Base-by-base conservation (phyloP, 2,797 vertebrate genomes). In the Typhlichthys eigenmanni region DNA sequence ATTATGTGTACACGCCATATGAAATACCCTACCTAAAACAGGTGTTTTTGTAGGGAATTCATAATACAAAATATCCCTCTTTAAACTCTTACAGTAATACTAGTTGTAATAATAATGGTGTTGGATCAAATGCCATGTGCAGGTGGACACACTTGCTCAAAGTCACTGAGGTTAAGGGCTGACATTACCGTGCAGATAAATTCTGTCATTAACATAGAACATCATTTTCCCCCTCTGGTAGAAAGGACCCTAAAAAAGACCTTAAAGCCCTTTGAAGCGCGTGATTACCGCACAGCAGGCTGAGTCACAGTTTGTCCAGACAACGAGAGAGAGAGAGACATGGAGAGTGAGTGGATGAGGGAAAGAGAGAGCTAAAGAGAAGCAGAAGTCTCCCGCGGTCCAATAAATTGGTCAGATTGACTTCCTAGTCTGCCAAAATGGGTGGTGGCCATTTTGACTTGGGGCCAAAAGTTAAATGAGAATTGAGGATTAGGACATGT, bases 351-450 rank as follows among this genome's bases (percentile, higher is more conserved):
- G 16, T 19, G 48, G 24, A 51, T 46, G 24, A 17, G 3, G 16
- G 11, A 38, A 47, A 50, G 47, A 61, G 53, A 46, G 46, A 17
- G 62, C 59, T 58, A 13, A 61, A 50, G 60, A 47, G 54, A 62
- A 85, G 80, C 80, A 82, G 85, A 86, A 81, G 84, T 84, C 84
- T 86, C 84, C 66, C 29, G 72, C 85, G 84, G 88, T 80, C 86
- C 87, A 70, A 74, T 78, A 86, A 89, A 90, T 84, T 87, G 85
- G 85, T 82, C 85, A 82, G 76, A 87, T 85, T 80, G 78, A 83
- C 81, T 85, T 64, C 68, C 77, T 66, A 55, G 68, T 72, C 71
- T 84, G 82, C 80, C 80, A 75, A 75, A 52, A 66, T 78, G 68
- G 63, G 77, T 75, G 72, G 71, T 60, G 47, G 78, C 85, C 83